These are phyloP conservation scores for Polymixis flavicincta DNA, from an alignment of 2,888 invertebrate species.

Conservation along the genomic window DNA sequence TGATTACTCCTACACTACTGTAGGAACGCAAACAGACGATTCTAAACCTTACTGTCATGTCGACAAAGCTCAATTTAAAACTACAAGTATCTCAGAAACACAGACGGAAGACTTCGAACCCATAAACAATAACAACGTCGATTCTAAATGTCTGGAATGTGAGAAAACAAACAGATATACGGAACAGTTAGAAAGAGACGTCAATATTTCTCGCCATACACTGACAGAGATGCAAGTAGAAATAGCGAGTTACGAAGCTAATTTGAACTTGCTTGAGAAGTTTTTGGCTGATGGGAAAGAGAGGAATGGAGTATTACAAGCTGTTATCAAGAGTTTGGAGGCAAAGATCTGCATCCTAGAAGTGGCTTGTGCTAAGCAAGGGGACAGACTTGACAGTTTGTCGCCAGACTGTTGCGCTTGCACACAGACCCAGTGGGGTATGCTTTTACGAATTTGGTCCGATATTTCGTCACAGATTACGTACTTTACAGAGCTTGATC, in stretches of 20 bases:
- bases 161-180: slow-evolving; percentile 70
- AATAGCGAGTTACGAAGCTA: slow-evolving; percentile 77
- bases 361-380: slow-evolving; percentile 73
- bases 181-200: slow-evolving; percentile 75
- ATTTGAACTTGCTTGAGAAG: slow-evolving; percentile 75
- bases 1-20: slow-evolving; percentile 62
- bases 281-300: slow-evolving; percentile 75
- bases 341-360: slow-evolving; percentile 75
- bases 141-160: slow-evolving; percentile 77
- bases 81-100: slow-evolving; percentile 45
- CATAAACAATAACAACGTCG: slow-evolving; percentile 68
- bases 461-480: slow-evolving; percentile 33
- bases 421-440: slow-evolving; percentile 76
- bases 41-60: slow-evolving; percentile 32
- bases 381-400: slow-evolving; percentile 70
- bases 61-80: slow-evolving; percentile 37
- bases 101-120: slow-evolving; percentile 68
- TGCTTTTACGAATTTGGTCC: slow-evolving; percentile 46
- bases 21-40: slow-evolving; percentile 64
- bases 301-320: slow-evolving; percentile 74
- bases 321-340: slow-evolving; percentile 73
- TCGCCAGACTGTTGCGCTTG: slow-evolving; percentile 69
- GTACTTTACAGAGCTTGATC: slow-evolving; percentile 8
- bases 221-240: slow-evolving; percentile 75
- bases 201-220: slow-evolving; percentile 67